Percentiles rank a stretch among this genome's conserved stretches.
These are phyloP conservation scores for Lepidocolaptes lacrymiger DNA, from an alignment of 2,797 vertebrate genomes.

Conservation along the genomic window DNA sequence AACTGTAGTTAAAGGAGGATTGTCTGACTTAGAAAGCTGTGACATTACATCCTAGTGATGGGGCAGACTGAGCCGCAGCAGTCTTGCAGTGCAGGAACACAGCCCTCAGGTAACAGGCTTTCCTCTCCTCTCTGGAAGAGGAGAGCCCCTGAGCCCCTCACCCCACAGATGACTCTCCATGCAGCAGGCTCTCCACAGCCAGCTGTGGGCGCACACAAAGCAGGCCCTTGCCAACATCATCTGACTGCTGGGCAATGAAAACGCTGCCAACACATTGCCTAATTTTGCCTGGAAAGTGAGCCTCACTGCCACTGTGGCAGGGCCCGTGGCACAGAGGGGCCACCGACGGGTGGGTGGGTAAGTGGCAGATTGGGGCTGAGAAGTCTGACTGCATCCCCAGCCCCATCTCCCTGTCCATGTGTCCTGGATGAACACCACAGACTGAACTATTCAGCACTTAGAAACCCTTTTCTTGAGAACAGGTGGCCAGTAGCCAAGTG, in stretches of 20 bases:
- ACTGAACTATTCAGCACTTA: not conserved
- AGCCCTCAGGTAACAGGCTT: not conserved
- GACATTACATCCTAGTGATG: not conserved
- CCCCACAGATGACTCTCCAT: not conserved
- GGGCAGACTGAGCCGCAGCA: not conserved
- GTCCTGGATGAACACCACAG: not conserved
- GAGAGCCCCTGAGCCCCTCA: not conserved
- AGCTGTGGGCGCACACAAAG: not conserved
- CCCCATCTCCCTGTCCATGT: not conserved
- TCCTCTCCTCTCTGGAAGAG: not conserved
- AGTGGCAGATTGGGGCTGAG: not conserved
- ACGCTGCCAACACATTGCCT: not conserved
- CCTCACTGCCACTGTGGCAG: rapidly evolving
- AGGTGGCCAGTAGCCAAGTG: not conserved
- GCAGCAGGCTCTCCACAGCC: not conserved
- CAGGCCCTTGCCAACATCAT: not conserved
- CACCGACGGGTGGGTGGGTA: not conserved
- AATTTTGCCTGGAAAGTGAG: not conserved
- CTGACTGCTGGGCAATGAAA: not conserved
- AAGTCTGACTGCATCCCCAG: not conserved
- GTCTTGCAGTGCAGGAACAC: not conserved
- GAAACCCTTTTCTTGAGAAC: not conserved
- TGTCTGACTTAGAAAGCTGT: not conserved
- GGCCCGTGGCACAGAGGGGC: rapidly evolving
- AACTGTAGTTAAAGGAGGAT: not conserved